phyloP scores from a whole-genome alignment of 2,113 vertebrate genomes.

The Todiramphus chloris region DNA sequence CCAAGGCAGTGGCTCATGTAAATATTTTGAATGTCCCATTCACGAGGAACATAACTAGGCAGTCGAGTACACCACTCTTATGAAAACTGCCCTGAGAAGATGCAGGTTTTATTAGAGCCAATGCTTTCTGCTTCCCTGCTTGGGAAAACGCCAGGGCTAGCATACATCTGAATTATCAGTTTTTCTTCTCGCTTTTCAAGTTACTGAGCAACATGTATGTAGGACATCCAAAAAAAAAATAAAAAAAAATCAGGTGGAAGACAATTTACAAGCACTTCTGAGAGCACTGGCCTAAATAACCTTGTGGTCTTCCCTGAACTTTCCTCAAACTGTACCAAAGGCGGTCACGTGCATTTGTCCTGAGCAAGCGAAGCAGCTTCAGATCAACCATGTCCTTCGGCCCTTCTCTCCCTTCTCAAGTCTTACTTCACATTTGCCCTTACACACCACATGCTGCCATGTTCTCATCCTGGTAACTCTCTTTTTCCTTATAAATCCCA shows the following conservation, averaged over 20 bases:
- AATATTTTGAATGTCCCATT: background rate
- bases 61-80: fast-evolving
- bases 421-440: background rate
- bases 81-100: background rate
- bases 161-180: fast-evolving
- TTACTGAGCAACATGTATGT: fast-evolving
- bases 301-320: background rate
- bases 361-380: background rate
- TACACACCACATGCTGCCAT: fast-evolving
- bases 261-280: background rate
- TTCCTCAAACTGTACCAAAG: background rate
- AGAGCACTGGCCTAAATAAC: background rate
- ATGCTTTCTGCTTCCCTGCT: background rate
- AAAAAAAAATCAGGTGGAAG: background rate
- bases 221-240: background rate
- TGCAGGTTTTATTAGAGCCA: background rate
- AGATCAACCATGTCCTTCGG: background rate
- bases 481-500: background rate
- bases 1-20: background rate
- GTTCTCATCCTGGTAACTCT: background rate
- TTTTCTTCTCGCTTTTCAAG: background rate
- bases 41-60: background rate
- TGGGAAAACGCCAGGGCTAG: background rate
- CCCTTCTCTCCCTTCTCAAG: background rate
- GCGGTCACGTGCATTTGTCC: background rate